phyloP scores from a whole-genome alignment of 2,888 invertebrate genomes.

The Neelides folsomi region DNA sequence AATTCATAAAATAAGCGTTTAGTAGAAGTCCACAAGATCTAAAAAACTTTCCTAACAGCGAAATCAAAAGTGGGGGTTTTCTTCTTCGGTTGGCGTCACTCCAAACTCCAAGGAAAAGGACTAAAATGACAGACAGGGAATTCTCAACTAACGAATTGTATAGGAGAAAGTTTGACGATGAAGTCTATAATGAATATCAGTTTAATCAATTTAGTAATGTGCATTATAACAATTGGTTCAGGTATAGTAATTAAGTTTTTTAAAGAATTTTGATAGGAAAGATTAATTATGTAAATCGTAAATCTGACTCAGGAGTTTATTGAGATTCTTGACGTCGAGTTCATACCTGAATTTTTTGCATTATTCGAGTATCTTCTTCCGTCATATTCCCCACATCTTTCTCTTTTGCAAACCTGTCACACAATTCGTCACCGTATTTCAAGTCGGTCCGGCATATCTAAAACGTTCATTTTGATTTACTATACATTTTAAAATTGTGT shows the following conservation, averaged over 20 bases:
- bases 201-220: too few relatives aligned
- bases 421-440: conserved; percentile 18
- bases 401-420: conserved; percentile 21
- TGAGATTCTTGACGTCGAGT: not conserved
- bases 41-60: conserved; percentile 27
- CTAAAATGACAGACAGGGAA: conserved; percentile 29
- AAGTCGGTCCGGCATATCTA: conserved; percentile 30
- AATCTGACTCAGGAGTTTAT: not conserved
- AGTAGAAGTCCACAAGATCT: conserved; percentile 28
- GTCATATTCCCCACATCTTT: not conserved
- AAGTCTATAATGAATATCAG: conserved; percentile 17
- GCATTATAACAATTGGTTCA: not conserved
- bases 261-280: not conserved
- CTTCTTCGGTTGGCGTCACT: conserved; percentile 26
- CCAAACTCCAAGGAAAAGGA: conserved; percentile 33
- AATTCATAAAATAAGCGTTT: conserved; percentile 28
- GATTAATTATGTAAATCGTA: not conserved
- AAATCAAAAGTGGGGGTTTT: conserved; percentile 28
- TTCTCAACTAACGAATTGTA: conserved; percentile 33
- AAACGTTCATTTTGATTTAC: not conserved
- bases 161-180: conserved; percentile 27
- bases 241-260: too few relatives aligned
- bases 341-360: conserved; percentile 29
- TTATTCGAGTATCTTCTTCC: conserved; percentile 11
- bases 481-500: too few relatives aligned